These are phyloP conservation scores for Chiloscyllium plagiosum DNA, from an alignment of 2,113 vertebrate species.

Conservation along the genomic window DNA sequence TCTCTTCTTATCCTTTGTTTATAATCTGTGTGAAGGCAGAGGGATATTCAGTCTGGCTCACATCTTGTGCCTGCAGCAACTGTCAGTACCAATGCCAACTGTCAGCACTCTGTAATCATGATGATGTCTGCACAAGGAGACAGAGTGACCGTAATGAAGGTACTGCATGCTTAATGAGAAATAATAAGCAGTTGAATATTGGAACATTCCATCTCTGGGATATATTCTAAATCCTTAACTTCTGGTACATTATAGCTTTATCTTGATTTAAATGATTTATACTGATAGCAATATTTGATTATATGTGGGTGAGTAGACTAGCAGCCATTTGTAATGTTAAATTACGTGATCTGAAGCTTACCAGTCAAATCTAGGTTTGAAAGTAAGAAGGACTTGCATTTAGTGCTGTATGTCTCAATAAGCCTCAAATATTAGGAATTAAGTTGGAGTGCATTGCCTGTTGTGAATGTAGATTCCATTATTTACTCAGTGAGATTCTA, in stretches of 20 bases:
- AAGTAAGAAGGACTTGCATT: background rate
- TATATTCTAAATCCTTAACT: constrained; percentile 15
- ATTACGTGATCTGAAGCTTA: background rate
- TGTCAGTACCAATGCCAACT: constrained; percentile 30
- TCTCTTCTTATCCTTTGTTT: constrained; percentile 16
- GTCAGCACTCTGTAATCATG: constrained; percentile 7
- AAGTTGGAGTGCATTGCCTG: background rate
- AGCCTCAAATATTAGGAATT: background rate
- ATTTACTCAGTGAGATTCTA: background rate
- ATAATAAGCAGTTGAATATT: constrained; percentile 14
- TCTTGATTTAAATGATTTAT: constrained; percentile 27
- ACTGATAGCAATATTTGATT: constrained; percentile 5
- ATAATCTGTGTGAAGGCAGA: background rate
- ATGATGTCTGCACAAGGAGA: constrained; percentile 5
- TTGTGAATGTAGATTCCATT: background rate
- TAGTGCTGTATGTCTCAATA: background rate
- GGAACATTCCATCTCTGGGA: background rate
- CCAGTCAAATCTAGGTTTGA: background rate
- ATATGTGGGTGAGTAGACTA: background rate
- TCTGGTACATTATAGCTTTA: background rate
- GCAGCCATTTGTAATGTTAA: background rate
- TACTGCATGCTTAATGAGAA: constrained; percentile 22
- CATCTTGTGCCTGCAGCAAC: constrained; percentile 22
- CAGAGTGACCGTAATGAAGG: constrained; percentile 2
- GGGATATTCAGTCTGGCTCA: constrained; percentile 10